These are phyloP conservation scores for Notospermus geniculatus DNA, from an alignment of 1,140 invertebrate genomes.

Conservation along the genomic window DNA sequence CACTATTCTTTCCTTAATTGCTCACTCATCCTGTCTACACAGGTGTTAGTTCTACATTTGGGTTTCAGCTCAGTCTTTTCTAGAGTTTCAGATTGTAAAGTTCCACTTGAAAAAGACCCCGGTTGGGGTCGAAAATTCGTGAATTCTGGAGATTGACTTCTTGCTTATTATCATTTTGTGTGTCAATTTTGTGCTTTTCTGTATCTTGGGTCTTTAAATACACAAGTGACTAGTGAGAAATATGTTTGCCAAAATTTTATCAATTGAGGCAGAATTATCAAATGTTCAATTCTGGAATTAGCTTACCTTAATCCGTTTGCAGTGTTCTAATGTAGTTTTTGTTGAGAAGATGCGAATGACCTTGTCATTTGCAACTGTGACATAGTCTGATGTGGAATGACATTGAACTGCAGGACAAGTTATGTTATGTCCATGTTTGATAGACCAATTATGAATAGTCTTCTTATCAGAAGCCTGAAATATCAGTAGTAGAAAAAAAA, in stretches of 20 bases:
- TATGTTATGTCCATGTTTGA: conserved; percentile 10
- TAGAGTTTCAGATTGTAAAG: too few relatives aligned
- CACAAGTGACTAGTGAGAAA: too few relatives aligned
- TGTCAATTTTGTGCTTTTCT: too few relatives aligned
- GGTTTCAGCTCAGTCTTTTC: too few relatives aligned
- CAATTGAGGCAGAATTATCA: background rate
- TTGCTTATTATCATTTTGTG: too few relatives aligned
- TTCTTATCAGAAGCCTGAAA: conserved; percentile 23
- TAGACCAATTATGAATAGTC: conserved; percentile 12
- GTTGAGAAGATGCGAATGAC: background rate
- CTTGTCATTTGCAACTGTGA: conserved; percentile 16
- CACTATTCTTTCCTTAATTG: too few relatives aligned
- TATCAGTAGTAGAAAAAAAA: background rate
- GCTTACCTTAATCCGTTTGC: conserved; percentile 13
- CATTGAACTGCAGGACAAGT: conserved; percentile 13
- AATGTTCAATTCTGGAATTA: background rate
- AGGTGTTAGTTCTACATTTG: too few relatives aligned
- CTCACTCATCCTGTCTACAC: too few relatives aligned
- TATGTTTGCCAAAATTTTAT: background rate
- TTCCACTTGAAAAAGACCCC: too few relatives aligned
- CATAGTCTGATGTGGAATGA: conserved; percentile 5
- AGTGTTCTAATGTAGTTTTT: background rate
- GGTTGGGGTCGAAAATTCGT: too few relatives aligned
- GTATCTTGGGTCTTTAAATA: too few relatives aligned
- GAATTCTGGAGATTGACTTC: too few relatives aligned